phyloP scores from a whole-genome alignment of 2,797 vertebrate species.

The Harpagifer antarcticus region DNA sequence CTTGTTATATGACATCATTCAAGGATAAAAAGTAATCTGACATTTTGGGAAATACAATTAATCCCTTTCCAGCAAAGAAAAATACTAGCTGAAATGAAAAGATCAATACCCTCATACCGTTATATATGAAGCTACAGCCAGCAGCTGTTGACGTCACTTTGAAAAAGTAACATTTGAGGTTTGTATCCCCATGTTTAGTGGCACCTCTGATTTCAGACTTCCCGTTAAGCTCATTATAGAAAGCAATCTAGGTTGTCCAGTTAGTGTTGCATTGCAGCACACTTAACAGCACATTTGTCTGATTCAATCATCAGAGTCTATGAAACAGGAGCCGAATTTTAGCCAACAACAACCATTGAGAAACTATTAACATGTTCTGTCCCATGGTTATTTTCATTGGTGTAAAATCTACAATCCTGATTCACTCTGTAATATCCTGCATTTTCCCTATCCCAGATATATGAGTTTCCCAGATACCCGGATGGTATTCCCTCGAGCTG shows the following conservation, averaged over 20 bases:
- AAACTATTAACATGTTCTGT: background rate
- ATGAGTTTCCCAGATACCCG: conserved; percentile 53
- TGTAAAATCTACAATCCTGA: conserved; percentile 20
- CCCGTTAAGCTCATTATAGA: background rate
- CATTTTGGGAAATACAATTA: too few species aligned
- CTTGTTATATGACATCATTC: too few species aligned
- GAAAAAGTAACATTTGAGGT: background rate
- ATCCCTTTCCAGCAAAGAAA: background rate
- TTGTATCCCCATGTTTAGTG: background rate
- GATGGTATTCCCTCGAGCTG: conserved; percentile 40
- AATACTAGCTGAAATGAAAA: background rate
- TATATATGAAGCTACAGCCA: background rate
- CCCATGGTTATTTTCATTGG: background rate
- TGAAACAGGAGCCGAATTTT: conserved; percentile 11
- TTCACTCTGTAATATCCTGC: conserved; percentile 21
- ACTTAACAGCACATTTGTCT: conserved; percentile 3
- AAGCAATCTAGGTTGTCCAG: background rate
- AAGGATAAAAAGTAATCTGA: too few species aligned
- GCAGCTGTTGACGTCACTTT: background rate
- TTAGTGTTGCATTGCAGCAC: conserved; percentile 17
- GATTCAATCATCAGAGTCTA: conserved; percentile 4
- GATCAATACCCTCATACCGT: background rate
- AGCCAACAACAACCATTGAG: background rate
- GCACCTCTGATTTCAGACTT: background rate
- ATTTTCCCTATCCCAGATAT: conserved; percentile 38